Percentiles rank a stretch among this genome's conserved stretches.
Evolutionary conservation across 53 echinoderm and acorn worm species (phyloP).

Genomic region (Stichopus horrens): DNA sequence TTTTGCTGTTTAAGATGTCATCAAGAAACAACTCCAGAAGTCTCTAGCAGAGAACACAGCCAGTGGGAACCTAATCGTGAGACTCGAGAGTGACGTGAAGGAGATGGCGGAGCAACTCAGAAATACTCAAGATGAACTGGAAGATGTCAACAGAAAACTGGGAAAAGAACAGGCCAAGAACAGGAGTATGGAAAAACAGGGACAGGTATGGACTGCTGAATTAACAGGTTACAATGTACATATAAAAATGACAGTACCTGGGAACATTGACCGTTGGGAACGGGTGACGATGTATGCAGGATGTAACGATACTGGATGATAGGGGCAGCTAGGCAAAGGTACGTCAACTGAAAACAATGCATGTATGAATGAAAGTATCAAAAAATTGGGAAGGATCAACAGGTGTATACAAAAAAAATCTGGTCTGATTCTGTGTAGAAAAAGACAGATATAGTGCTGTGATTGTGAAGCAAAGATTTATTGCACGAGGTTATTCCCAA

Average conservation of each 20-base stretch:
- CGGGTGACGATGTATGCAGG: no score
- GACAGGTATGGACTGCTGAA: conserved; percentile 51
- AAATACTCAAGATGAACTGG: conserved; percentile 63
- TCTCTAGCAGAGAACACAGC: conserved; percentile 69
- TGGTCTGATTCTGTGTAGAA: no score
- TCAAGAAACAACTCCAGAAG: conserved; percentile 60
- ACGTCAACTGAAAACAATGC: no score
- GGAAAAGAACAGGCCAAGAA: conserved; percentile 96
- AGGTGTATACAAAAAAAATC: no score
- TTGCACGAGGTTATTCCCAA: no score
- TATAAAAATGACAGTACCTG: conserved; percentile 72
- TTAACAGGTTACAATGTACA: neutral
- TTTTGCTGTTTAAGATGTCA: conserved; percentile 53
- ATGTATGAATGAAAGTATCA: no score
- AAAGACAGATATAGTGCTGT: no score
- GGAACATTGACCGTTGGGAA: conserved; percentile 64
- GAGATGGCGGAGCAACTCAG: conserved; percentile 78
- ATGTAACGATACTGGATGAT: no score
- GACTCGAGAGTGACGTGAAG: conserved; percentile 84
- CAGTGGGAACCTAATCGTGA: conserved; percentile 56
- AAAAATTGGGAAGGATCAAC: no score
- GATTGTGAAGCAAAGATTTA: no score
- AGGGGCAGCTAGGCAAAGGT: no score
- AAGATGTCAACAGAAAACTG: conserved; percentile 70
- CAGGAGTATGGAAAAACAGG: conserved; percentile 84